Percentiles rank a stretch among this genome's conserved stretches.
These are phyloP conservation scores for Nasonia longicornis DNA, from an alignment of 1,140 invertebrate species.

Conservation along the genomic window DNA sequence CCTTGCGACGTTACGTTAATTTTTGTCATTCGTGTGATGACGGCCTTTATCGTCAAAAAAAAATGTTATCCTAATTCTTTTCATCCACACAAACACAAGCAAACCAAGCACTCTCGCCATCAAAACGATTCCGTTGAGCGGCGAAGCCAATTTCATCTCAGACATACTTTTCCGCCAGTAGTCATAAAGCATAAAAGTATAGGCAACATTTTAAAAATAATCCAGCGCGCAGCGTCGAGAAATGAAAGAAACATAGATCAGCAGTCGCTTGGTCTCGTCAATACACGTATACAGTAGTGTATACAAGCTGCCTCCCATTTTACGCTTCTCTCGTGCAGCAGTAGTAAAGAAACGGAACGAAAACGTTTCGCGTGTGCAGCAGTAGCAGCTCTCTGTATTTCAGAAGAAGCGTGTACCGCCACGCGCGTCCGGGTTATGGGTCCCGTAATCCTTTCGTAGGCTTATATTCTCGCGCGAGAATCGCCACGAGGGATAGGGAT, in stretches of 20 bases:
- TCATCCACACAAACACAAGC: neutral
- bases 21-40: neutral
- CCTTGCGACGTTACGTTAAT: neutral
- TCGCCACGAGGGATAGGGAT: neutral
- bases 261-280: neutral
- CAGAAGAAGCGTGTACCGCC: neutral
- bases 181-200: slow-evolving; percentile 22
- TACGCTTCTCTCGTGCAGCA: slow-evolving; percentile 54
- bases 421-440: slow-evolving; percentile 22
- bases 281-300: neutral
- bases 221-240: neutral
- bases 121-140: neutral
- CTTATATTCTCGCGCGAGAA: slow-evolving; percentile 16
- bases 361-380: slow-evolving; percentile 58
- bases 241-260: slow-evolving; percentile 22
- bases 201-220: slow-evolving; percentile 17
- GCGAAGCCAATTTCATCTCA: slow-evolving; percentile 27
- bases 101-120: neutral
- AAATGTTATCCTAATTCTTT: neutral
- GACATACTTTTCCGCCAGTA: slow-evolving; percentile 10
- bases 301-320: slow-evolving; percentile 56
- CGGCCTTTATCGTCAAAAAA: too few relatives aligned
- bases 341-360: slow-evolving; percentile 65
- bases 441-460: slow-evolving; percentile 28
- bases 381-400: slow-evolving; percentile 7